A percentile compares a stretch with the other conserved stretches of the same genome.
phyloP scores from a whole-genome alignment of 2,888 invertebrate genomes.

The Stramonita haemastoma region DNA sequence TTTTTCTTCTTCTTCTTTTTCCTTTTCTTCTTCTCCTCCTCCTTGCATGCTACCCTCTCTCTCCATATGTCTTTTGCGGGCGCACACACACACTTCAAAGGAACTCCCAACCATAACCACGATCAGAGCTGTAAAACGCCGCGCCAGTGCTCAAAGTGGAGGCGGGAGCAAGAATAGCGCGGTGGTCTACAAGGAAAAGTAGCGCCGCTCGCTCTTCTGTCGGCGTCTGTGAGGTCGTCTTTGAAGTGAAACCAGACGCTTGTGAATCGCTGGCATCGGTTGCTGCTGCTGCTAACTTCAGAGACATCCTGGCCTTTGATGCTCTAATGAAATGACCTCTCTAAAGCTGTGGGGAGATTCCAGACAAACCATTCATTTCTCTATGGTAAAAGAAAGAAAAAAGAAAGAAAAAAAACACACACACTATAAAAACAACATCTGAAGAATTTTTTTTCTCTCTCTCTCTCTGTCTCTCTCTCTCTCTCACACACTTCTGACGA shows the following conservation, averaged over 20 bases:
- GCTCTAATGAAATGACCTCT: slow-evolving; percentile 57
- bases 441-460: too few species aligned
- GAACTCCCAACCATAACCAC: slow-evolving; percentile 42
- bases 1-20: background rate
- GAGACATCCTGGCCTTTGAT: slow-evolving; percentile 56
- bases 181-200: background rate
- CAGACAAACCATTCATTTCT: too few species aligned
- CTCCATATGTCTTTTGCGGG: slow-evolving; percentile 45
- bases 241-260: slow-evolving; percentile 49
- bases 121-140: slow-evolving; percentile 41
- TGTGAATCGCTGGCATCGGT: slow-evolving; percentile 37
- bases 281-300: slow-evolving; percentile 45
- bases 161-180: background rate
- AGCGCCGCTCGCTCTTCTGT: background rate
- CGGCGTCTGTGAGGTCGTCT: slow-evolving; percentile 45
- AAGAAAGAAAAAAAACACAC: too few species aligned
- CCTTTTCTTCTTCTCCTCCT: background rate
- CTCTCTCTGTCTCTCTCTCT: too few species aligned
- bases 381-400: too few species aligned
- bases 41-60: background rate
- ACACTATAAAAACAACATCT: too few species aligned
- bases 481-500: too few species aligned
- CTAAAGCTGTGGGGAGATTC: background rate
- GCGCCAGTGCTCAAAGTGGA: background rate
- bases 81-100: slow-evolving; percentile 47